Evolutionary conservation across 2,888 invertebrate species (phyloP).

Genomic region (Leucophenga maculata): DNA sequence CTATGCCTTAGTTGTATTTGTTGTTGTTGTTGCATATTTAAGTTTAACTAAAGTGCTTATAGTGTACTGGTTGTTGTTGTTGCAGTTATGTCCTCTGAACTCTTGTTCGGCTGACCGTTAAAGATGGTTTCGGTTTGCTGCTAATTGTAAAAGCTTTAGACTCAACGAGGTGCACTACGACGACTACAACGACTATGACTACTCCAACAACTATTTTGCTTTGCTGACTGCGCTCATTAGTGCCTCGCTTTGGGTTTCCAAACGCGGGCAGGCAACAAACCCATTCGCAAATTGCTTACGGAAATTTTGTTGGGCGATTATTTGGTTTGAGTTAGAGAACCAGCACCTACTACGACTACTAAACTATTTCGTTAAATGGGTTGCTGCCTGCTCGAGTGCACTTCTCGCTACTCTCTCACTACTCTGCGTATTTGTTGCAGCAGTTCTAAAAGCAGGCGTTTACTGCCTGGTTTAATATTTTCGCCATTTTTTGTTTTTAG

Average conservation of each 20-base stretch:
- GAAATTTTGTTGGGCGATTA: no score
- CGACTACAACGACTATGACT: no score
- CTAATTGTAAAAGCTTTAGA: constrained; percentile 33
- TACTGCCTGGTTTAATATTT: neutral
- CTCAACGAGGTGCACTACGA: neutral
- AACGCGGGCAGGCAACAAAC: no score
- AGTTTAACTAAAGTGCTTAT: constrained; percentile 15
- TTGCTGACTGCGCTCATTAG: neutral
- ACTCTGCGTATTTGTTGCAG: neutral
- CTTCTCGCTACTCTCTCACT: neutral
- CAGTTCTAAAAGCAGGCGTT: neutral
- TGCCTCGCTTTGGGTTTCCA: neutral
- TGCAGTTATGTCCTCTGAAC: constrained; percentile 14
- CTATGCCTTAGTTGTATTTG: constrained; percentile 1
- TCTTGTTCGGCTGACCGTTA: constrained; percentile 25
- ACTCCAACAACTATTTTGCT: neutral
- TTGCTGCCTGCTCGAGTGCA: constrained; percentile 17
- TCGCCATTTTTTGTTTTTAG: neutral
- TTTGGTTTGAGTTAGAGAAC: no score
- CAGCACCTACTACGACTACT: constrained; percentile 1
- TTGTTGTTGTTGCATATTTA: constrained; percentile 12
- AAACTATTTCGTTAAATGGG: neutral
- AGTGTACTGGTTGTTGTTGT: constrained; percentile 10
- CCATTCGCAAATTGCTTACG: no score
- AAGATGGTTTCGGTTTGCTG: constrained; percentile 39